A percentile compares a stretch with the other conserved stretches of the same genome.
These are phyloP conservation scores for Notamacropus eugenii DNA, from an alignment of 2,797 vertebrate genomes.

Conservation along the genomic window DNA sequence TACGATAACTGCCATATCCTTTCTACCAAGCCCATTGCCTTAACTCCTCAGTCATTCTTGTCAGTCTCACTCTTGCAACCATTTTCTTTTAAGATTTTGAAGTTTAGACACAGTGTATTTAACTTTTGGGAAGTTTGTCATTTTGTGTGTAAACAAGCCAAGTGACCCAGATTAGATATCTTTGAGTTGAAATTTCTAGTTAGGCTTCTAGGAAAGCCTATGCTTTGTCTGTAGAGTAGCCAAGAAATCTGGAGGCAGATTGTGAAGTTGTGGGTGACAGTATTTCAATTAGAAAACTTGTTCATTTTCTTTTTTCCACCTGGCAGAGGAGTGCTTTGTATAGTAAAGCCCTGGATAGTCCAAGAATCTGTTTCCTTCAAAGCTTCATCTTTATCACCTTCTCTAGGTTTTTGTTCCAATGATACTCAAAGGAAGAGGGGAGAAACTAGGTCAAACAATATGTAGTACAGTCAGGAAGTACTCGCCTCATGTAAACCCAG, in stretches of 20 bases:
- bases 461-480: constrained; percentile 10
- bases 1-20: neutral
- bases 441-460: neutral
- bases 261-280: neutral
- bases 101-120: constrained; percentile 28
- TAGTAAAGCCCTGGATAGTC: neutral
- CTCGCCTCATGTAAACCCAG: constrained; percentile 51
- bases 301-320: neutral
- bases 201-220: neutral
- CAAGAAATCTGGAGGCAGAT: constrained; percentile 15
- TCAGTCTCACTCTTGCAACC: neutral
- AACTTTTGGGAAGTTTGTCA: neutral
- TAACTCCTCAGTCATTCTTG: neutral
- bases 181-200: neutral
- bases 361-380: neutral
- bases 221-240: neutral
- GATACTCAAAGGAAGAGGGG: neutral
- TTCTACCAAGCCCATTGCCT: neutral
- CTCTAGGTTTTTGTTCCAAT: neutral
- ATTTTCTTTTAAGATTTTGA: neutral
- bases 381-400: neutral
- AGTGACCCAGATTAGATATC: neutral
- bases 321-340: neutral
- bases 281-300: neutral
- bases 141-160: neutral